Evolutionary conservation across 64 coral and sea anemone species (phyloP).

Genomic region (Montipora cactus): DNA sequence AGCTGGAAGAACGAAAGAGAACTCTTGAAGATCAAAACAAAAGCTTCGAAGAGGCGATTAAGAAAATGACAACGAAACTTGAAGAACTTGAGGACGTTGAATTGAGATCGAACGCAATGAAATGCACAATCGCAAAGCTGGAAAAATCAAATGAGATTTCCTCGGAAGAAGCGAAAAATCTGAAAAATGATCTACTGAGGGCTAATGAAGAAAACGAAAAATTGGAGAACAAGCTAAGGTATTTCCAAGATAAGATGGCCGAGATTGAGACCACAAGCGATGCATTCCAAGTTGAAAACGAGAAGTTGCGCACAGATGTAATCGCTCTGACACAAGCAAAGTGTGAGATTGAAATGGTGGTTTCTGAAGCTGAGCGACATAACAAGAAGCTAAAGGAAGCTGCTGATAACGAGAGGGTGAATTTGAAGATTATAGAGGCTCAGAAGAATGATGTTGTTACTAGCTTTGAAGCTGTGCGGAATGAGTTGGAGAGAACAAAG

Average conservation of each 20-base stretch:
- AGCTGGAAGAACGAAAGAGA: conserved; percentile 47
- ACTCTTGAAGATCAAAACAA: conserved; percentile 65
- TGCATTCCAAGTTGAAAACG: conserved; percentile 85
- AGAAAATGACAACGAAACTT: conserved; percentile 2
- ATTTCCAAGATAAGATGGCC: conserved; percentile 57
- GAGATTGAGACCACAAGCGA: conserved; percentile 88
- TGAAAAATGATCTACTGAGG: conserved; percentile 32
- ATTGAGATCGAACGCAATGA: conserved; percentile 41
- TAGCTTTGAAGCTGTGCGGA: conserved; percentile 44
- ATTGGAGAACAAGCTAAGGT: conserved; percentile 66
- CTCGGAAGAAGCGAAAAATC: conserved; percentile 35
- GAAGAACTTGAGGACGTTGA: conserved; percentile 40
- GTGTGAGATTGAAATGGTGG: conserved; percentile 69
- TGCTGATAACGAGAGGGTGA: conserved; percentile 58
- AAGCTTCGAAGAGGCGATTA: conserved; percentile 42
- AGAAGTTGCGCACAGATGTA: conserved; percentile 68
- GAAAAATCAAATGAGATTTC: conserved; percentile 65
- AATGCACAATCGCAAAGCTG: conserved; percentile 11
- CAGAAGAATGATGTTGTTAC: conserved; percentile 35
- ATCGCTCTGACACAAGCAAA: conserved; percentile 76
- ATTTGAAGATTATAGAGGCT: conserved; percentile 30
- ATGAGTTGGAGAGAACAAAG: conserved; percentile 69
- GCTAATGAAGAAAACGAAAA: conserved; percentile 68
- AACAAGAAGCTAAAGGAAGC: conserved; percentile 73
- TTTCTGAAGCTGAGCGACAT: conserved; percentile 76